phyloP scores from a whole-genome alignment of 1,140 invertebrate species.

The Eufriesea mexicana region DNA sequence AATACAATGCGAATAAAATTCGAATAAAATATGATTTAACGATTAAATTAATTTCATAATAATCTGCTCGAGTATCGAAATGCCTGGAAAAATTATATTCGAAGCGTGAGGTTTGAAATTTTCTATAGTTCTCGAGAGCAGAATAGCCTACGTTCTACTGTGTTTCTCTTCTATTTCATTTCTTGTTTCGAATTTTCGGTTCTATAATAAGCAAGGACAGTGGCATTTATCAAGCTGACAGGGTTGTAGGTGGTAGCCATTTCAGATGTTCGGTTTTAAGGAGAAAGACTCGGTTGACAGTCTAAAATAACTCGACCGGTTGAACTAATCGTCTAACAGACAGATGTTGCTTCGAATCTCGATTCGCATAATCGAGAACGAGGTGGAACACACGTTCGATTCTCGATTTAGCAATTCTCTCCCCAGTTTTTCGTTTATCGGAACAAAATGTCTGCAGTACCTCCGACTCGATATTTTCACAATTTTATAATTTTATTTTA shows the following conservation, averaged over 20 bases:
- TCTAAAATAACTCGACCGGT: not conserved
- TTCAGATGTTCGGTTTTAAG: not conserved
- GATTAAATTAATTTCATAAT: no score
- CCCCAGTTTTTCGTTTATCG: not conserved
- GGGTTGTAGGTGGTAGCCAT: conserved; percentile 11
- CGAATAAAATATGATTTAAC: no score
- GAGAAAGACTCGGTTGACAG: conserved; percentile 5
- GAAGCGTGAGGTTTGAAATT: not conserved
- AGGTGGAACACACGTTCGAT: no score
- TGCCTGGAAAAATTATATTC: no score
- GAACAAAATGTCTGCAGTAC: no score
- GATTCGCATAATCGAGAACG: not conserved
- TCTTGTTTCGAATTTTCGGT: conserved; percentile 13
- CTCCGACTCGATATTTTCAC: no score
- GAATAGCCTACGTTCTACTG: not conserved
- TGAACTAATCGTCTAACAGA: not conserved
- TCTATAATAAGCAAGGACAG: conserved; percentile 26
- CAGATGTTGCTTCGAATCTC: not conserved
- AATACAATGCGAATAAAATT: no score
- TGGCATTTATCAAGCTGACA: conserved; percentile 18
- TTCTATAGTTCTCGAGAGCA: not conserved
- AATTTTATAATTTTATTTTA: no score
- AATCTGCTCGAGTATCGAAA: no score
- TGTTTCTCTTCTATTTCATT: not conserved
- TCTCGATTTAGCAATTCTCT: not conserved